Percentiles rank a stretch among this genome's conserved stretches.
Evolutionary conservation across 1,140 invertebrate species (phyloP).

Genomic region (Ladona fulva): DNA sequence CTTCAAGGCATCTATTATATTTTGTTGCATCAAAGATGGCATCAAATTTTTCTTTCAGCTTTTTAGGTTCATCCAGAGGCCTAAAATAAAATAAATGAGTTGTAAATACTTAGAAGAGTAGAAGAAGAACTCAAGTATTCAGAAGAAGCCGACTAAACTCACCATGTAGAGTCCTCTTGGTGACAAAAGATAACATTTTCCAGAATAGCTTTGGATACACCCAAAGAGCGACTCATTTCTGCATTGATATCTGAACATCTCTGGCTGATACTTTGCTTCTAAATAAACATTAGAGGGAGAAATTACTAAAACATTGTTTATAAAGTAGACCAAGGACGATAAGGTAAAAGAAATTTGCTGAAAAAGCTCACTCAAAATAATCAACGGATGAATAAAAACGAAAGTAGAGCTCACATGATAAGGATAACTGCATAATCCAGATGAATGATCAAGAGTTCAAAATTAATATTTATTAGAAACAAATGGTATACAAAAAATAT

Average conservation of each 20-base stretch:
- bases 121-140: slow-evolving; percentile 4
- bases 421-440: too few relatives aligned
- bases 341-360: too few relatives aligned
- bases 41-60: slow-evolving; percentile 94
- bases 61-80: slow-evolving; percentile 90
- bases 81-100: slow-evolving; percentile 29
- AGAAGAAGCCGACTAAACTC: slow-evolving; percentile 19
- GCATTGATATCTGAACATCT: slow-evolving; percentile 63
- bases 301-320: too few relatives aligned
- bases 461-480: too few relatives aligned
- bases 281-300: neutral
- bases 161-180: slow-evolving; percentile 94
- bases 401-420: too few relatives aligned
- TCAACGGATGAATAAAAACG: too few relatives aligned
- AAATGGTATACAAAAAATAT: too few relatives aligned
- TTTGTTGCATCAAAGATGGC: slow-evolving; percentile 92
- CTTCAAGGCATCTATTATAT: slow-evolving; percentile 88
- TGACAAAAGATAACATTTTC: slow-evolving; percentile 98
- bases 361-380: too few relatives aligned
- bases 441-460: too few relatives aligned
- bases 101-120: slow-evolving; percentile 16
- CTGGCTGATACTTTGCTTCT: neutral
- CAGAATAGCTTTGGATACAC: slow-evolving; percentile 88
- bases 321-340: too few relatives aligned
- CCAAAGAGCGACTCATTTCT: slow-evolving; percentile 55